Percentiles rank a stretch among this genome's conserved stretches.
phyloP scores from a whole-genome alignment of 2,888 invertebrate species.

The Melinaea marsaeus region DNA sequence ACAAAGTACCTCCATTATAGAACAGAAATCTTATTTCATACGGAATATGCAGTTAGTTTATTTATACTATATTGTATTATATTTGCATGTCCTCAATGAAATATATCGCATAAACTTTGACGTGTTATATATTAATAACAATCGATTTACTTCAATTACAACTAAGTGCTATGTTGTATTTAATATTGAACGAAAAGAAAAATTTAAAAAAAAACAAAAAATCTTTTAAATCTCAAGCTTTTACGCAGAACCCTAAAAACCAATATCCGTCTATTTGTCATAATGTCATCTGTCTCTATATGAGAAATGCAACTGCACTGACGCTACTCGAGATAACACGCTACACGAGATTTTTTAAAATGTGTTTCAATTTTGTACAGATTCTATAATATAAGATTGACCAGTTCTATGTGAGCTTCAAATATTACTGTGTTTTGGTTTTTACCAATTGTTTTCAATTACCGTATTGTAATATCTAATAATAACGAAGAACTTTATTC shows the following conservation, averaged over 20 bases:
- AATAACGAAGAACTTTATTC: too few species aligned
- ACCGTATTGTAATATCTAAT: too few species aligned
- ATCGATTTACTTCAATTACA: neutral
- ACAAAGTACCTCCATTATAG: conserved; percentile 5
- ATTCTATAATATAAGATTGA: neutral
- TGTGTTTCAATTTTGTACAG: conserved; percentile 12
- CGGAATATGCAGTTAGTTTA: too few species aligned
- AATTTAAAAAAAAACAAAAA: too few species aligned
- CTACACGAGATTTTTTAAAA: neutral
- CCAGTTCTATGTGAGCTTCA: neutral
- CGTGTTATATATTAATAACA: neutral
- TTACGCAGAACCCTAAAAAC: conserved; percentile 19
- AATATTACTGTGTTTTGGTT: neutral
- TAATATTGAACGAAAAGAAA: too few species aligned
- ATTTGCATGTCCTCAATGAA: too few species aligned
- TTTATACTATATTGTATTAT: too few species aligned
- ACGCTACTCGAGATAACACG: conserved; percentile 21
- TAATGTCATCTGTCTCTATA: conserved; percentile 26
- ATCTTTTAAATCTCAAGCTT: neutral
- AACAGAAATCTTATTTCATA: neutral
- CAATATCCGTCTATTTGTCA: conserved; percentile 30
- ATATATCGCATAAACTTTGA: too few species aligned
- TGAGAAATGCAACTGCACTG: conserved; percentile 28
- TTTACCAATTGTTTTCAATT: neutral
- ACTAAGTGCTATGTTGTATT: too few species aligned